A percentile compares a stretch with the other conserved stretches of the same genome.
Evolutionary conservation across 1,140 invertebrate species (phyloP).

Genomic region (Solenopsis fugax): DNA sequence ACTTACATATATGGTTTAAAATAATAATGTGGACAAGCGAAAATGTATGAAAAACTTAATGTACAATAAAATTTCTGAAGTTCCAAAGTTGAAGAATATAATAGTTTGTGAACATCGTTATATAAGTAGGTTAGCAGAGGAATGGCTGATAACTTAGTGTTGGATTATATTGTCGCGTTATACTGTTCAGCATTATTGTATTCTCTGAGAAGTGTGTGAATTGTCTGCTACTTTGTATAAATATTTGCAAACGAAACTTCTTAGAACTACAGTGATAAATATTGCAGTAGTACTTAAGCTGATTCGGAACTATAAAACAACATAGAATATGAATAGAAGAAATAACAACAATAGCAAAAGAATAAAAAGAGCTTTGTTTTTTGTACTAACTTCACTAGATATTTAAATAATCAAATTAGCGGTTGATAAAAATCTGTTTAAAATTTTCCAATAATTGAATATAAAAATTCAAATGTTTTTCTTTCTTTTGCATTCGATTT

Average conservation of each 20-base stretch:
- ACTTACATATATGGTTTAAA: not conserved
- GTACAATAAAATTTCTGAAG: slow-evolving; percentile 11
- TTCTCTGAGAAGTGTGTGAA: slow-evolving; percentile 26
- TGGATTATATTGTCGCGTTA: slow-evolving; percentile 33
- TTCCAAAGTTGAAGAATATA: slow-evolving; percentile 31
- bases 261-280: slow-evolving; percentile 27
- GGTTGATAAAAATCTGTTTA: not conserved
- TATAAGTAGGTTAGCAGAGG: slow-evolving; percentile 42
- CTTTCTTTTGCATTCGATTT: not conserved
- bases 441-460: not conserved
- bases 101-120: not conserved
- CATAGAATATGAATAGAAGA: not conserved
- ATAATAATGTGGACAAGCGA: not conserved
- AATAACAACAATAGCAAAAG: not conserved
- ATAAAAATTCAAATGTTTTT: not conserved
- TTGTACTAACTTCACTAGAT: slow-evolving; percentile 6
- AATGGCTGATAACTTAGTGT: slow-evolving; percentile 32
- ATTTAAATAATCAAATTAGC: not conserved
- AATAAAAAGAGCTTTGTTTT: not conserved
- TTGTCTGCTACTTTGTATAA: slow-evolving; percentile 29
- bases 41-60: slow-evolving; percentile 11
- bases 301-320: slow-evolving; percentile 5
- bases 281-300: slow-evolving; percentile 20
- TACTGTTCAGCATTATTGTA: slow-evolving; percentile 10
- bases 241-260: slow-evolving; percentile 27